These are phyloP conservation scores for Perizoma affinitatum DNA, from an alignment of 2,888 invertebrate species.

Conservation along the genomic window DNA sequence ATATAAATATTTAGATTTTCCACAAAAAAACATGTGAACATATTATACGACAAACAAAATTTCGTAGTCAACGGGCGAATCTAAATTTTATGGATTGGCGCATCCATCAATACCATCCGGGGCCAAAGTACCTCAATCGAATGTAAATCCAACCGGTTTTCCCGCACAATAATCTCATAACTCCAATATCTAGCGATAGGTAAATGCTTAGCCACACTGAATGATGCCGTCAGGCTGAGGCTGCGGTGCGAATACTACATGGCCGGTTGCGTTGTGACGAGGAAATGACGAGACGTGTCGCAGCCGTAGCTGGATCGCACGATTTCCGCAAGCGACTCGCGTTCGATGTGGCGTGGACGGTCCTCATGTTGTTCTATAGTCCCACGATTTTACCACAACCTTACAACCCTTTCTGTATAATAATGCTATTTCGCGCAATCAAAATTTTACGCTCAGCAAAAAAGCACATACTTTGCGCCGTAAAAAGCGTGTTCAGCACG, in stretches of 20 bases:
- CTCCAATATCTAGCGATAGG: too few relatives aligned
- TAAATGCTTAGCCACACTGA: too few relatives aligned
- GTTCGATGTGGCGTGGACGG: too few relatives aligned
- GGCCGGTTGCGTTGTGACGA: too few relatives aligned
- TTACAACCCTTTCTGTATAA: slow-evolving; percentile 33
- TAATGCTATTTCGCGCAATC: slow-evolving; percentile 37
- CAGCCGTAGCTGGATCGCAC: too few relatives aligned
- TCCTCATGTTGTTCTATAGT: too few relatives aligned
- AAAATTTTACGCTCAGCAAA: slow-evolving; percentile 31
- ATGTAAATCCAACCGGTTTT: slow-evolving; percentile 25
- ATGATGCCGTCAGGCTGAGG: too few relatives aligned
- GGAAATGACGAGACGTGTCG: too few relatives aligned
- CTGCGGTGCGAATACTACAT: too few relatives aligned
- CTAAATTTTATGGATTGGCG: slow-evolving; percentile 18
- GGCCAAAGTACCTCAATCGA: slow-evolving; percentile 8
- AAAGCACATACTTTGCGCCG: slow-evolving; percentile 26
- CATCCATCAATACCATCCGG: slow-evolving; percentile 20
- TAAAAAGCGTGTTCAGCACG: slow-evolving; percentile 17
- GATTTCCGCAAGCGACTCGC: too few relatives aligned
- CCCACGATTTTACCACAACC: slow-evolving; percentile 15
- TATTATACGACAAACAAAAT: slow-evolving; percentile 3
- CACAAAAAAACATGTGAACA: not conserved
- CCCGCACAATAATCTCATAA: not conserved
- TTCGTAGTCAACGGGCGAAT: slow-evolving; percentile 15
- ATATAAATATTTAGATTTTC: too few relatives aligned